Evolutionary conservation across 2,797 vertebrate species (phyloP).

Genomic region (Linurgus olivaceus): DNA sequence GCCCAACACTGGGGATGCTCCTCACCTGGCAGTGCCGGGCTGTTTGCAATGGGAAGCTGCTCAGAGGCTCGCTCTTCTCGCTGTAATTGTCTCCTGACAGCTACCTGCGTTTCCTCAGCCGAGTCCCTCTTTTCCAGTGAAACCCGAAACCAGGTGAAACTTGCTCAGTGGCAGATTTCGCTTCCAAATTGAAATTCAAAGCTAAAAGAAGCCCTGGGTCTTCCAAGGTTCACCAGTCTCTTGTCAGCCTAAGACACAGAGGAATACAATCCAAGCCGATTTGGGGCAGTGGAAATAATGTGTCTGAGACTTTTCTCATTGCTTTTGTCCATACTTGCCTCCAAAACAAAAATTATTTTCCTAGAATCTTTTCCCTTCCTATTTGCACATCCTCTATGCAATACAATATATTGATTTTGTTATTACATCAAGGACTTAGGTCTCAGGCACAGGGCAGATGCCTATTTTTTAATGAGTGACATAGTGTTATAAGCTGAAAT

Average conservation of each 20-base stretch:
- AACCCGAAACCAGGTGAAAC: conserved; percentile 46
- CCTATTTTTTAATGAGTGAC: background rate
- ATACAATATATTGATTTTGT: background rate
- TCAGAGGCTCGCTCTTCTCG: fast-evolving
- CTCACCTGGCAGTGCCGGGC: background rate
- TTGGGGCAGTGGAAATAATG: background rate
- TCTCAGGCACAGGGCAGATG: background rate
- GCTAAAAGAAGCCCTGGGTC: background rate
- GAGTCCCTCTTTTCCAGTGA: background rate
- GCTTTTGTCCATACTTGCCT: background rate
- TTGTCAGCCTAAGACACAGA: background rate
- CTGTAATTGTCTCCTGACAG: background rate
- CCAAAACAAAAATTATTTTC: background rate
- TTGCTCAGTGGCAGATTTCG: background rate
- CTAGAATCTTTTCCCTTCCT: background rate
- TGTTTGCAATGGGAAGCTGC: background rate
- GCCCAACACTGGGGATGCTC: background rate
- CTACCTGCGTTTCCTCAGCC: background rate
- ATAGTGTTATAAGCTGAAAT: background rate
- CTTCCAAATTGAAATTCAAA: conserved; percentile 41
- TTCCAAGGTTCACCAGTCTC: conserved; percentile 28
- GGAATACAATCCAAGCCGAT: background rate
- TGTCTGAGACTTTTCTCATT: background rate
- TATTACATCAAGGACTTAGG: background rate
- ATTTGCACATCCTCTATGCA: background rate